Evolutionary conservation across 1,140 invertebrate species (phyloP), one percentile per base, ranked within the genome.

Genomic region (Philopotamus ludificatus): DNA sequence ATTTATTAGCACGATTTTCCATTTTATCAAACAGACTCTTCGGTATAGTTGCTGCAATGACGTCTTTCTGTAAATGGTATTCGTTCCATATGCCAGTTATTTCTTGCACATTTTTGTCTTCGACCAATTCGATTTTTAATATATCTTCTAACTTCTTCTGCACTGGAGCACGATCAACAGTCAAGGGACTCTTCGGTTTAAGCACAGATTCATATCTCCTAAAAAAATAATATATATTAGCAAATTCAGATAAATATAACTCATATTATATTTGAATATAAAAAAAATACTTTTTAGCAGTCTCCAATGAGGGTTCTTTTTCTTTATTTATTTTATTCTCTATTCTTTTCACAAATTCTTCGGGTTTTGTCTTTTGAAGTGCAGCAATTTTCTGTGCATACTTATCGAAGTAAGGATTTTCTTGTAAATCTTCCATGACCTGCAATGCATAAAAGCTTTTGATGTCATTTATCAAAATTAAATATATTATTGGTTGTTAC

Each of bases 351-450:
- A 89, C 68, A 73, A 93, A 91, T 73, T 91, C 87, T 65, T 89
- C 86, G 0, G 91, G 89, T 42, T 85, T 86, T 0, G 84, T 88
- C 76, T 90, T 78, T 74, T 93, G 89, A 26, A 91, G 71, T 61
- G 83, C 79, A 1, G 87, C 83, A 64, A 94, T 91, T 75, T 92
- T 91, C 0, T 83, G 74, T 0, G 90, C 87, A 78, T 94, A 94
- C 75, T 93, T 94, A 16, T 87, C 85, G 72, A 82, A 94, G 73
- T 89, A 94, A 0, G 91, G 90, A 82, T 94, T 94, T 4, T 77
- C 83, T 76, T 87, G 77, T 25, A 92, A 74, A 21, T 87, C 82
- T 65, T 90, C 85, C 41, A 87, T 66, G 1, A 79, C 82, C 72
- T 88, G 21, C 22, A 34, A n/a, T n/a, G n/a, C n/a, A n/a, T n/a